Evolutionary conservation across 2,113 vertebrate species (phyloP).

Genomic region (Dromaius novaehollandiae): DNA sequence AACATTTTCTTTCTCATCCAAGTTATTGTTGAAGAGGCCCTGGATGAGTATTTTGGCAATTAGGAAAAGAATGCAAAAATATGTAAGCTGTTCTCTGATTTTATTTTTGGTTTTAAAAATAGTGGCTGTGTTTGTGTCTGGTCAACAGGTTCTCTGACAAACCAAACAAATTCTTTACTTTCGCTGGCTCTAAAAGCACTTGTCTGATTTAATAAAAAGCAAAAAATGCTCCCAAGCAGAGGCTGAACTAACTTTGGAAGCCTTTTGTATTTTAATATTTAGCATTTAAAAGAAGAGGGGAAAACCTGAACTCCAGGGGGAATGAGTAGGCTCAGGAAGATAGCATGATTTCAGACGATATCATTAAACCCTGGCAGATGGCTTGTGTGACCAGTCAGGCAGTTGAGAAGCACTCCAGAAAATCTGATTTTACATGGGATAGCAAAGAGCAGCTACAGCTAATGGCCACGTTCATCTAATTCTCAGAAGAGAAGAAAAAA

Average conservation of each 20-base stretch:
- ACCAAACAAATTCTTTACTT: background rate
- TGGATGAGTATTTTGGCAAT: background rate
- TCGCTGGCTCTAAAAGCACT: background rate
- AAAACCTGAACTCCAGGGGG: background rate
- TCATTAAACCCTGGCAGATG: background rate
- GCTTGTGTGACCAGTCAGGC: background rate
- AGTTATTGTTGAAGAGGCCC: background rate
- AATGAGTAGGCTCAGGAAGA: background rate
- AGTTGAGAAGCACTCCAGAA: background rate
- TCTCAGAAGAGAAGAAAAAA: background rate
- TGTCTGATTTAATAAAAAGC: background rate
- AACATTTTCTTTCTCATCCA: background rate
- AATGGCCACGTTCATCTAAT: background rate
- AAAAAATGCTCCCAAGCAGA: background rate
- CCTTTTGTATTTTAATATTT: background rate
- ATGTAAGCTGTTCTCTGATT: background rate
- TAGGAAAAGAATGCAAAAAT: background rate
- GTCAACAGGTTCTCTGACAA: constrained; percentile 2
- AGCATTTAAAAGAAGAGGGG: background rate
- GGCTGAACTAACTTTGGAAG: background rate
- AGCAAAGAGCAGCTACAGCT: background rate
- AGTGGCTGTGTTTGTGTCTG: background rate
- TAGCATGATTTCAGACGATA: background rate
- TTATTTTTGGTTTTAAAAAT: constrained; percentile 27
- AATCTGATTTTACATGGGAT: background rate